phyloP scores from a whole-genome alignment of 2,888 invertebrate species.

The Scaptomyza flava region DNA sequence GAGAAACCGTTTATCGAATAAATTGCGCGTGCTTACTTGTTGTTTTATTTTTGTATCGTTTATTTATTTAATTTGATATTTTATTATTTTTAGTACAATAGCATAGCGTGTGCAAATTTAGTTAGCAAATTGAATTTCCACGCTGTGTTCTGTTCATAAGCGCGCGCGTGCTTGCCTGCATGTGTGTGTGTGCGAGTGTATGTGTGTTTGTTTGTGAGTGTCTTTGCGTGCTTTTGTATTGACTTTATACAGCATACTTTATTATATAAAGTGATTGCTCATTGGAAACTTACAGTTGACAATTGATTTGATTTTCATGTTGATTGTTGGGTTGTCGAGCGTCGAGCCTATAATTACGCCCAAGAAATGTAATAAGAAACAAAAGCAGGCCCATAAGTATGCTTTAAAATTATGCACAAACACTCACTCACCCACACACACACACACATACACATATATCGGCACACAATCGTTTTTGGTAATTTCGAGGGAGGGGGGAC shows the following conservation, averaged over 20 bases:
- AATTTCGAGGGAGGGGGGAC: background rate
- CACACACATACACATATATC: slow-evolving; percentile 2
- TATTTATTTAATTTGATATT: slow-evolving; percentile 1
- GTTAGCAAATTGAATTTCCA: slow-evolving; percentile 41
- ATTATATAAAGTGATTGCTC: slow-evolving; percentile 67
- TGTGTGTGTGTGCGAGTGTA: slow-evolving; percentile 19
- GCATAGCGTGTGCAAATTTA: slow-evolving; percentile 32
- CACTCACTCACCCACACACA: slow-evolving; percentile 16
- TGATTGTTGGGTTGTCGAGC: slow-evolving; percentile 1
- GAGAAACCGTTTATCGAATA: slow-evolving; percentile 1
- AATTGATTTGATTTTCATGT: slow-evolving; percentile 41
- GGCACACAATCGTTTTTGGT: slow-evolving; percentile 1
- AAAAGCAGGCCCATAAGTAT: slow-evolving; percentile 62
- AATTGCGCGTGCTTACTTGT: slow-evolving; percentile 15
- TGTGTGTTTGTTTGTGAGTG: slow-evolving; percentile 16
- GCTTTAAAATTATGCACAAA: slow-evolving; percentile 51
- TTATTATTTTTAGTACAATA: slow-evolving; percentile 19
- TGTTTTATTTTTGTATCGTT: background rate
- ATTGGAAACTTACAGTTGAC: slow-evolving; percentile 46
- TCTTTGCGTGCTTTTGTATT: slow-evolving; percentile 34
- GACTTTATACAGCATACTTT: slow-evolving; percentile 51
- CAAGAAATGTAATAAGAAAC: slow-evolving; percentile 58
- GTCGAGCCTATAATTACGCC: slow-evolving; percentile 24
- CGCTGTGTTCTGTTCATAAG: slow-evolving; percentile 35
- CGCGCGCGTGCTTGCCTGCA: slow-evolving; percentile 46